Base-by-base conservation (phyloP, 2,113 vertebrate genomes). In the Dasypus novemcinctus region DNA sequence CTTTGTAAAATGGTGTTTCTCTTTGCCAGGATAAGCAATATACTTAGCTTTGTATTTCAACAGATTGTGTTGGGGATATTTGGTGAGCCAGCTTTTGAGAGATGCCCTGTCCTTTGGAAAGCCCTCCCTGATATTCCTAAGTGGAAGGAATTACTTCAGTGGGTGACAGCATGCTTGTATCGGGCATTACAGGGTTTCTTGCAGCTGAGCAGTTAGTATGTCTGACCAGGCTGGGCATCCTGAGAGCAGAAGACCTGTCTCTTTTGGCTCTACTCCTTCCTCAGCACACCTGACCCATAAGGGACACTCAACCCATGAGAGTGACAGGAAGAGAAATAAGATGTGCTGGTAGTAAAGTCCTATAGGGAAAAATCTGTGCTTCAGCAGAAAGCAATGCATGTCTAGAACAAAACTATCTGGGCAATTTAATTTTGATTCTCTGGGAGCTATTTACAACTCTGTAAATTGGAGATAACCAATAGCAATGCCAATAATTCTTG, bases 221-320 rank as follows among this genome's bases (percentile, higher is more conserved):
- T 12, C 49, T 64, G n/a, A 74, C 7, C 0, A 21, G 9, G 36
- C 10, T 25, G 36, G 80, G 59, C 18, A 38, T 0, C 14, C 21
- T 21, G 68, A 54, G 1, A 17, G 31, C 78, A 43, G 64, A 79
- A 49, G 64, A 7, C 21, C 80, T 68, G 14, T 13, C 18, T n/a
- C 8, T 49, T 43, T 0, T 9, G 31, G n/a, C 72, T 20, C 72
- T 13, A 4, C 29, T 10, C 31, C 1, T 21, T 7, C 17, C 17
- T 75, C 74, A 8, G 52, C 6, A 38, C 3, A 1, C 38, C 74
- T 54, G n/a, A 54, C 27, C 41, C 27, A 1, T 8, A 14, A 7
- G 14, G 38, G 1, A 5, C 27, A n/a, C 29, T 63, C 14, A 20
- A 0, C 0, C 43, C 2, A 0, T 10, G 41, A 4, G 8, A 59